phyloP scores from a whole-genome alignment of 2,797 vertebrate species.

The Mormyrops attenuatus region DNA sequence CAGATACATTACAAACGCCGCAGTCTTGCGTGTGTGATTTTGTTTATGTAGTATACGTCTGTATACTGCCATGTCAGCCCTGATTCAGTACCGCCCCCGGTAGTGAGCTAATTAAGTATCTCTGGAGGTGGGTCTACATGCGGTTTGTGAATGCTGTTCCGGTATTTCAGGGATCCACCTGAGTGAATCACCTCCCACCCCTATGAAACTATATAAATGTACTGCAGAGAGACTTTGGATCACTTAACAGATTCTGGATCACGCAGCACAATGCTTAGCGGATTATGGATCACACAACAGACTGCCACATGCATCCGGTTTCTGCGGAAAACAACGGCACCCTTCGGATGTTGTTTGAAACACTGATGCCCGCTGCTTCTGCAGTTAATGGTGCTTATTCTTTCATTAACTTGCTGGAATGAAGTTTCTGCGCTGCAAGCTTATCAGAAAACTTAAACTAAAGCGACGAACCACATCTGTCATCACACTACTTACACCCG shows the following conservation, averaged over 20 bases:
- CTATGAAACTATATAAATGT: not conserved
- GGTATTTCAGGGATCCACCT: not conserved
- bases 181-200: not conserved
- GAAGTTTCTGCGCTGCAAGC: not conserved
- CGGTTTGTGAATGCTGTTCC: not conserved
- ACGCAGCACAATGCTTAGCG: not conserved
- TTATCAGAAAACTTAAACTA: not conserved
- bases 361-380: not conserved
- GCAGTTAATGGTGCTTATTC: not conserved
- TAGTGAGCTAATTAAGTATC: slow-evolving; percentile 2
- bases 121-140: not conserved
- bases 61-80: not conserved
- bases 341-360: not conserved
- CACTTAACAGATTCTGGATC: not conserved
- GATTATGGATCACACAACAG: not conserved
- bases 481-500: not conserved
- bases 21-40: not conserved
- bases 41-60: not conserved
- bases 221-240: not conserved
- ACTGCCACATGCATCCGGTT: not conserved
- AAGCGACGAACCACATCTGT: not conserved
- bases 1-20: not conserved
- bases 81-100: not conserved
- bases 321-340: not conserved
- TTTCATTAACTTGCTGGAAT: not conserved